phyloP scores from a whole-genome alignment of 2,113 vertebrate genomes.

The Apaloderma vittatum region DNA sequence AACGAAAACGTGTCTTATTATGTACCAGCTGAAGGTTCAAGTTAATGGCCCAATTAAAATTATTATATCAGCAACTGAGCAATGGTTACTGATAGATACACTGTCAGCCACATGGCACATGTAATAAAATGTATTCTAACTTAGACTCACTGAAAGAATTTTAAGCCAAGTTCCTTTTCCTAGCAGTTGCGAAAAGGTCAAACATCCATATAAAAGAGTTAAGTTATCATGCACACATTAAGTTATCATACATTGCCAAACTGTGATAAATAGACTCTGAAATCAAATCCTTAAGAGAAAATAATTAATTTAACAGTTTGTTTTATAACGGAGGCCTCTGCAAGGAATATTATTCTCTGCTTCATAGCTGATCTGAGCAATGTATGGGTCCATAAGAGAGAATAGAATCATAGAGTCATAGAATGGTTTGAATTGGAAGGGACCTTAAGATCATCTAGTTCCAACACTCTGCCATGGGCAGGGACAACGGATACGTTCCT shows the following conservation, averaged over 20 bases:
- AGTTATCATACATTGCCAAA: neutral
- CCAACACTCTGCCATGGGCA: no score
- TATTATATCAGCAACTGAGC: neutral
- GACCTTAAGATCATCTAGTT: no score
- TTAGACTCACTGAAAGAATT: neutral
- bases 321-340: neutral
- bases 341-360: neutral
- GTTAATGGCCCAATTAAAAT: constrained; percentile 19
- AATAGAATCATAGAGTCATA: neutral
- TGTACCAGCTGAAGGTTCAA: neutral
- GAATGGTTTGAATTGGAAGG: no score
- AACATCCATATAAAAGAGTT: neutral
- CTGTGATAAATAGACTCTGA: neutral
- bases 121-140: neutral
- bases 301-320: neutral
- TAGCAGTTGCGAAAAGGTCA: neutral
- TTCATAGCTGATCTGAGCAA: neutral
- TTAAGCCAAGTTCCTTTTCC: neutral
- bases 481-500: neutral
- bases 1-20: neutral
- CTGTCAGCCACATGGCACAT: neutral
- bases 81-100: neutral
- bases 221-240: neutral
- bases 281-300: neutral
- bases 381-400: neutral